Evolutionary conservation across 2,113 vertebrate species (phyloP), one percentile per base, ranked within the genome.

Genomic region (Micronisus gabar): DNA sequence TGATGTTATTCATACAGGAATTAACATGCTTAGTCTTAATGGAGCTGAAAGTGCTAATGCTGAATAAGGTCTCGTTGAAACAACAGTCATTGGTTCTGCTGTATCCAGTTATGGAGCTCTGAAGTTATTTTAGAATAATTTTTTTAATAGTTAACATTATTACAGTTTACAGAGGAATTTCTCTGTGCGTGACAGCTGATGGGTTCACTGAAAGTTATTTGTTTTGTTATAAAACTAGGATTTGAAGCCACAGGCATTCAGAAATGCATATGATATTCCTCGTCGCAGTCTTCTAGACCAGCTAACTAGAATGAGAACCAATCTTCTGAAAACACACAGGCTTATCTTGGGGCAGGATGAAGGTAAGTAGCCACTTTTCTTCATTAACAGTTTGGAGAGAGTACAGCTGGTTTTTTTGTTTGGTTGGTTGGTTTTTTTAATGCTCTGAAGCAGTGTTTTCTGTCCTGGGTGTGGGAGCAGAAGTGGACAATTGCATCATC

Each of bases 251-350:
- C 98, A 98, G 81, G 97, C 98, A 14, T 99, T 98, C 62, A 97
- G 98, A 92, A 99, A 99, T 92, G 98, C 98, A 0, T 99, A 98
- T n/a, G 98, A 99, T 97, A 98, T 99, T 98, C 98, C 98, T 78
- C 98, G 98, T 29, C 95, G 81, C 93, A 98, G 81, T 96, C 98
- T 99, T 73, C 88, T 99, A 88, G 98, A 99, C 93, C 98, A 99
- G 82, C 95, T 99, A 83, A 99, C 98, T 41, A 97, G 98, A 93
- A 99, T 99, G 98, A 98, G 98, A 97, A 97, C 98, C 62, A 99
- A 98, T 72, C 96, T 99, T 70, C 93, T 99, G 97, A 98, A 98
- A 98, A 98, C 97, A 29, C 98, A 98, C 75, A 98, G 98, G 50
- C 97, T 97, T 93, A 98, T 98, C 71, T 95, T 97, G 38, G 98